Conservation (phyloP, 2,888 invertebrate species). For the Stomorhina lunata region DNA sequence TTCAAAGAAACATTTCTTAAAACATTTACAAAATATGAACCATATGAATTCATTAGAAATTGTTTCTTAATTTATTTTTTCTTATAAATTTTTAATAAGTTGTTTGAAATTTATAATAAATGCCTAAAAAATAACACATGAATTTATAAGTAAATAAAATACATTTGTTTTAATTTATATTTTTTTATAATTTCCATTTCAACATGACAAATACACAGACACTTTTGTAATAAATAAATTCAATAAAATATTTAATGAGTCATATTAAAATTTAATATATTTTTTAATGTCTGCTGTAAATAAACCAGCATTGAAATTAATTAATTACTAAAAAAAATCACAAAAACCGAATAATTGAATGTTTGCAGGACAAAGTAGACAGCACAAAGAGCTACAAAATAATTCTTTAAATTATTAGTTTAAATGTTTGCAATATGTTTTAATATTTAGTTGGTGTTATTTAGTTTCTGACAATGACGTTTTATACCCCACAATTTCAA, state of each 20-base stretch:
- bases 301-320: conserved; percentile 18
- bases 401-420: too few species aligned
- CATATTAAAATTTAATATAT: conserved; percentile 27
- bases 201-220: conserved; percentile 8
- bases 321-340: conserved; percentile 34
- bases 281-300: not conserved
- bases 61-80: not conserved
- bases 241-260: conserved; percentile 36
- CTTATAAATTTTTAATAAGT: not conserved
- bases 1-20: too few species aligned
- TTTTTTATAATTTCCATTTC: conserved; percentile 11
- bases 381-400: not conserved
- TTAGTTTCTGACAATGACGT: too few species aligned
- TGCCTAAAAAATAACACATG: conserved; percentile 10
- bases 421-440: too few species aligned
- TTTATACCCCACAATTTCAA: too few species aligned
- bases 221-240: conserved; percentile 7
- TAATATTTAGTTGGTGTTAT: too few species aligned
- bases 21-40: too few species aligned
- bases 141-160: not conserved
- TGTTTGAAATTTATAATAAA: conserved; percentile 37
- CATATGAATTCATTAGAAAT: not conserved
- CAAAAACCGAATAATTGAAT: conserved; percentile 9
- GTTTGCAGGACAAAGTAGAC: not conserved
- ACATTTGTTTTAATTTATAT: not conserved